phyloP scores from a whole-genome alignment of 2,797 vertebrate genomes.

The Gallinago solitaria region DNA sequence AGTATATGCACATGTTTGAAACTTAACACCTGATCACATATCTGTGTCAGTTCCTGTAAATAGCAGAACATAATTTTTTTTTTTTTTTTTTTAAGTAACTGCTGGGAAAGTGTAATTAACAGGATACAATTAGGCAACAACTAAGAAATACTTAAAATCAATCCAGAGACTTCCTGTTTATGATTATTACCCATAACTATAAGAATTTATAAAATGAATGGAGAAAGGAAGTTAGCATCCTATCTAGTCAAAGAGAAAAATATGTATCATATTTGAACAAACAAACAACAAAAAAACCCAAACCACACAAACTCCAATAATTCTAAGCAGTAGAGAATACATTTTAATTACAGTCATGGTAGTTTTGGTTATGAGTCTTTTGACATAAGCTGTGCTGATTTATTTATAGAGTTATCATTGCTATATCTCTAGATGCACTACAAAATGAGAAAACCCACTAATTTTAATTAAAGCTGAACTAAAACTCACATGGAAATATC shows the following conservation, averaged over 20 bases:
- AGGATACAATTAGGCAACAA: slow-evolving; percentile 59
- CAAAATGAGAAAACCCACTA: background rate
- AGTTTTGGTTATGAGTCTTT: background rate
- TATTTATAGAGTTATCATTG: background rate
- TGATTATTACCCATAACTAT: background rate
- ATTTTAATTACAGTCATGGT: background rate
- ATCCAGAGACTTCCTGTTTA: slow-evolving; percentile 35
- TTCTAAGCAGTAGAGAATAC: background rate
- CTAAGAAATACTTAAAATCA: slow-evolving; percentile 47
- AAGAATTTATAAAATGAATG: background rate
- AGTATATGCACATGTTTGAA: background rate
- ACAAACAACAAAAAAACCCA: background rate
- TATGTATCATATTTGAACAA: background rate
- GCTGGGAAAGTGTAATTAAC: slow-evolving; percentile 49
- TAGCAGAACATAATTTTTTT: background rate
- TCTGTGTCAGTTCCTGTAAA: background rate
- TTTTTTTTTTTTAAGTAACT: slow-evolving; percentile 41
- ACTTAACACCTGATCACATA: background rate
- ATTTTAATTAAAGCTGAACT: background rate
- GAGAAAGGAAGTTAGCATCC: background rate
- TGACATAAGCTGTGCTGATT: background rate
- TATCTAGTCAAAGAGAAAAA: background rate
- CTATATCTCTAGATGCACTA: background rate
- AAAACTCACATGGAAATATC: background rate
- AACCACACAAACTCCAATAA: background rate